Base-by-base conservation (phyloP, 2,888 invertebrate genomes). In the Drosophila nr. perissopoda region DNA sequence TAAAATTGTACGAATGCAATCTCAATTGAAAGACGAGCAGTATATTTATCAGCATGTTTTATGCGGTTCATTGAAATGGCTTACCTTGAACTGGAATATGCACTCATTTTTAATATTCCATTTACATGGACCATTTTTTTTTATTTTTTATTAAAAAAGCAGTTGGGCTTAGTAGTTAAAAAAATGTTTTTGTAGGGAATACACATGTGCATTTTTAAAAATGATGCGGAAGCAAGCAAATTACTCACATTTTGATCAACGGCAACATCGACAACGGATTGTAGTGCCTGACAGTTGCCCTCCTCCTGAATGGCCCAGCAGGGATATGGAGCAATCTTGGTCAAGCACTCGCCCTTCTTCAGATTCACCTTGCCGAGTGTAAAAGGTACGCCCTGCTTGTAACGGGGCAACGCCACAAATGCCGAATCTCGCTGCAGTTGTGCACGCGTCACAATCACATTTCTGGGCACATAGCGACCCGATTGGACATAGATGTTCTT, bases 301-400 rank as follows among this genome's bases (percentile, higher is more conserved):
- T 95, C 95, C 92, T 96, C 96, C 92, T 96, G 96, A 87, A 95
- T 94, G 69, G 94, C 94, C 95, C 96, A 96, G 92, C 94, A 95
- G 64, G 95, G 96, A 94, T 95, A 95, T 25, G 96, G 95, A 79
- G 94, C 93, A 80, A 95, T 94, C 83, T 92, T 92, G 2, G 95
- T 93, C 59, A 94, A 90, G 74, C 94, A 94, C 40, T 94, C 93
- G 61, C 93, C 94, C 65, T 92, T 92, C 78, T 93, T 94, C 75
- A 95, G 90, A n/a, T 93, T 93, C 42, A 95, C 93, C 76, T 92
- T 94, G 27, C 94, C 95, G 49, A 95, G 89, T 2, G 95, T 95
- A 60, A 94, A 94, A 11, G 95, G 95, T 1, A 95, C 94, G 33
- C 95, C 95, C 53, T 94, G 92, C 74, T 94, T 94, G 86, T 94